Conservation (phyloP, 2,113 vertebrate genomes). For the Fukomys damarensis region DNA sequence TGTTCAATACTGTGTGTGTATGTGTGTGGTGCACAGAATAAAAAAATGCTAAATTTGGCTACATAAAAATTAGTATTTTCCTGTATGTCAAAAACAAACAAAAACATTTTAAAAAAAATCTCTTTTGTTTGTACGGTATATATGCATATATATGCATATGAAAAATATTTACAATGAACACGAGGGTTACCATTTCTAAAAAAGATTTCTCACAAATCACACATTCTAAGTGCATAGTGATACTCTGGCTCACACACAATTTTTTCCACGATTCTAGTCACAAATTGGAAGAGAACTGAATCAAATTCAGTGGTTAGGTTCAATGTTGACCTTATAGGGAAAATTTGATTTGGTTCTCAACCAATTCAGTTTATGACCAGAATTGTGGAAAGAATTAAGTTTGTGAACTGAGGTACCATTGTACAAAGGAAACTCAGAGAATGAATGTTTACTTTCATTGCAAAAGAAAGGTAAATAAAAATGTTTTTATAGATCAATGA, state of each 20-base stretch:
- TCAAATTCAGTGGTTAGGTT: background rate
- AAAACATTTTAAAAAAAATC: background rate
- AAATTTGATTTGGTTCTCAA: background rate
- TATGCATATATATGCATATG: background rate
- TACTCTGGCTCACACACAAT: background rate
- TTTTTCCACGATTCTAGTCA: background rate
- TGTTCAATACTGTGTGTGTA: background rate
- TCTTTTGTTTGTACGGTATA: background rate
- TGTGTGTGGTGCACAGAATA: background rate
- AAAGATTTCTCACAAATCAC: constrained; percentile 28
- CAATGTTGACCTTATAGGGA: background rate
- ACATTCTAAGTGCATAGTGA: background rate
- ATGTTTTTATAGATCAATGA: background rate
- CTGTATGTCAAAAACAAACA: background rate
- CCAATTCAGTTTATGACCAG: background rate
- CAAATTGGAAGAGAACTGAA: background rate
- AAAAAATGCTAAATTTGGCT: constrained; percentile 15
- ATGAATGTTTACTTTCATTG: constrained; percentile 1
- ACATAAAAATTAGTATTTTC: background rate
- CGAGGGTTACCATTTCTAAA: background rate
- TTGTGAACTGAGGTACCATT: background rate
- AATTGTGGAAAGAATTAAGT: background rate
- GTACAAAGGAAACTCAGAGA: constrained; percentile 6
- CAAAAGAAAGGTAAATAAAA: constrained; percentile 24
- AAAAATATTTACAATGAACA: constrained; percentile 7